phyloP scores from a whole-genome alignment of 2,797 vertebrate genomes.

The Odontamblyopus lacepedii region DNA sequence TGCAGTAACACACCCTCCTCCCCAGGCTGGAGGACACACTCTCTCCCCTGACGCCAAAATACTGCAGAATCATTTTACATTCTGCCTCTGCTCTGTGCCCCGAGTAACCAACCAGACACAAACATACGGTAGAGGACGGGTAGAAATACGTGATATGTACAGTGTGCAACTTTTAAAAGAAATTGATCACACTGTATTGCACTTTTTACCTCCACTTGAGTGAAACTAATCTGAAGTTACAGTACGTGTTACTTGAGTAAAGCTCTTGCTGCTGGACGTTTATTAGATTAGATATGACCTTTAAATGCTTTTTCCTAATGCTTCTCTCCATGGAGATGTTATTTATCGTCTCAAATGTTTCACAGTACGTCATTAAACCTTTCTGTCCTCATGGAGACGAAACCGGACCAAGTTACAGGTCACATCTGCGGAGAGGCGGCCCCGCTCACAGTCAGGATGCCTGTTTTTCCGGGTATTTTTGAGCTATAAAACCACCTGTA shows the following conservation, averaged over 20 bases:
- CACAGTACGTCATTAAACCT: too few species aligned
- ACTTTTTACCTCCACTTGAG: background rate
- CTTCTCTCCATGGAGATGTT: too few species aligned
- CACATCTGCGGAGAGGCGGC: too few species aligned
- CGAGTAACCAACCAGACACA: background rate
- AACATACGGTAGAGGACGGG: background rate
- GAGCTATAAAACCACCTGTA: too few species aligned
- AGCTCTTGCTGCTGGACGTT: background rate
- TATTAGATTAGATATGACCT: background rate
- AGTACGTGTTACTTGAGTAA: background rate
- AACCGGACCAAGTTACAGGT: too few species aligned
- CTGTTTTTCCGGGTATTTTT: too few species aligned
- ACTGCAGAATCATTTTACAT: slow-evolving; percentile 59
- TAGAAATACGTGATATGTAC: background rate
- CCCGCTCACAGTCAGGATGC: too few species aligned
- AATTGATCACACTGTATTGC: background rate
- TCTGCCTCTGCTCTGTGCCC: slow-evolving; percentile 43
- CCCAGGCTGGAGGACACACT: slow-evolving; percentile 56
- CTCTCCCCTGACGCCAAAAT: slow-evolving; percentile 54
- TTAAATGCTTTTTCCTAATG: too few species aligned
- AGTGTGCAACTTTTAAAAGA: background rate
- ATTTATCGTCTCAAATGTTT: too few species aligned
- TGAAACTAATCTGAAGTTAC: background rate
- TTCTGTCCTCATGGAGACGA: too few species aligned
- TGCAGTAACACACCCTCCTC: slow-evolving; percentile 50